phyloP scores from a whole-genome alignment of 2,797 vertebrate genomes.

The Champsocephalus esox region DNA sequence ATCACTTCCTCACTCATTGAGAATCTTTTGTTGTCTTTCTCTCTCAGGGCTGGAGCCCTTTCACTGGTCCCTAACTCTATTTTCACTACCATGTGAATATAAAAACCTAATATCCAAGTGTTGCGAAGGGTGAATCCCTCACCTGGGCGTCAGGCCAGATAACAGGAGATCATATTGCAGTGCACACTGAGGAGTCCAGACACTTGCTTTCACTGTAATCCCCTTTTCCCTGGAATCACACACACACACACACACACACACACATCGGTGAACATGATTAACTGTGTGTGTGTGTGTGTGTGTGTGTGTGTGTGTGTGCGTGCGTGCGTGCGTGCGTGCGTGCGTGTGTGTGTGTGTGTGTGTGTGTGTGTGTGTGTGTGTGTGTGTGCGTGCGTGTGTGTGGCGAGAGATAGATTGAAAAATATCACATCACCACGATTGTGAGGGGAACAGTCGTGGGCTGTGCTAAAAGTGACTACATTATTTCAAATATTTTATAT shows the following conservation, averaged over 20 bases:
- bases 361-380: background rate
- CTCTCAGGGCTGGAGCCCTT: constrained; percentile 5
- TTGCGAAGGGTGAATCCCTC: constrained; percentile 35
- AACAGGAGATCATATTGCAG: constrained; percentile 38
- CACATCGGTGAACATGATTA: constrained; percentile 20
- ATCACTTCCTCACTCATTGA: background rate
- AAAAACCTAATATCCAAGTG: constrained; percentile 48
- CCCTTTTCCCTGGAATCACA: constrained; percentile 33
- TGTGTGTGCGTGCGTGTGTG: background rate
- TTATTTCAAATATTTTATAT: background rate
- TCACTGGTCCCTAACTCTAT: constrained; percentile 29
- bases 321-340: background rate
- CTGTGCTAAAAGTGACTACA: too few species aligned
- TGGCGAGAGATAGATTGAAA: background rate
- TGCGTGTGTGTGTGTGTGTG: background rate
- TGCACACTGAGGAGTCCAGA: constrained; percentile 1
- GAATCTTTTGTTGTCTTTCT: background rate
- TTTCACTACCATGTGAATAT: constrained; percentile 46
- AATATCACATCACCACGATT: background rate
- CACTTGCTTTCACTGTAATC: constrained; percentile 32
- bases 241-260: background rate
- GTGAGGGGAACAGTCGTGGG: background rate
- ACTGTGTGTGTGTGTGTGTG: background rate
- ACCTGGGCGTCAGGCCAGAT: constrained; percentile 37
- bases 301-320: background rate